Evolutionary conservation across 2,797 vertebrate genomes (phyloP).

Genomic region (Aselliscus stoliczkanus): DNA sequence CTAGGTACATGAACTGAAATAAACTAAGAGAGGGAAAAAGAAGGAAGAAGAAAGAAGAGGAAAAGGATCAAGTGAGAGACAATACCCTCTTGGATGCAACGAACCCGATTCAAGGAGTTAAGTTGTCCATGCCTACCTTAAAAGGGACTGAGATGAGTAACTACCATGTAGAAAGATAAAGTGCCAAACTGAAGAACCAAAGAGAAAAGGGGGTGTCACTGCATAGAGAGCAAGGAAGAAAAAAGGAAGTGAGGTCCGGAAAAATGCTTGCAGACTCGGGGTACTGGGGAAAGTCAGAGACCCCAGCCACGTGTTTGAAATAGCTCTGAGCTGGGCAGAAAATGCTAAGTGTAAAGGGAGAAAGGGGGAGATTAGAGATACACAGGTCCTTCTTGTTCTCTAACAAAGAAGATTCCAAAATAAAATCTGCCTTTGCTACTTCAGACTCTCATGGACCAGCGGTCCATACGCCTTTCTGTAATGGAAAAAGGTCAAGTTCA

Average conservation of each 20-base stretch:
- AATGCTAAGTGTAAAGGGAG: background rate
- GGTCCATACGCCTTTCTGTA: background rate
- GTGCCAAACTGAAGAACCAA: background rate
- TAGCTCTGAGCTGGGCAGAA: background rate
- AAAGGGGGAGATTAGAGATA: background rate
- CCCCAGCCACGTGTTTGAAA: background rate
- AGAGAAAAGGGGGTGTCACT: background rate
- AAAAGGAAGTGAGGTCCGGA: background rate
- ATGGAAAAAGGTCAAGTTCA: background rate
- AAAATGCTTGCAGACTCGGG: background rate
- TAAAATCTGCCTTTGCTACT: background rate
- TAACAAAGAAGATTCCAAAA: conserved; percentile 41
- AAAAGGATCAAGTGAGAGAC: too few relatives aligned
- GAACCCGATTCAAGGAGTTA: background rate
- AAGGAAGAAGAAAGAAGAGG: background rate
- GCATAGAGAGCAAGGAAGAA: background rate
- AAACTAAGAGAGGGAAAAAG: background rate
- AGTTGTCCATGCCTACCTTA: background rate
- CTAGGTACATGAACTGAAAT: background rate
- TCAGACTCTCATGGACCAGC: background rate
- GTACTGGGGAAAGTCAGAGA: background rate
- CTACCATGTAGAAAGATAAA: background rate
- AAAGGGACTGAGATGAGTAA: background rate
- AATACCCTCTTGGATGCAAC: background rate
- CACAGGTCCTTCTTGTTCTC: background rate